Percentiles rank a stretch among this genome's conserved stretches.
Conservation (phyloP, 2,113 vertebrate species). For the Numenius arquata region DNA sequence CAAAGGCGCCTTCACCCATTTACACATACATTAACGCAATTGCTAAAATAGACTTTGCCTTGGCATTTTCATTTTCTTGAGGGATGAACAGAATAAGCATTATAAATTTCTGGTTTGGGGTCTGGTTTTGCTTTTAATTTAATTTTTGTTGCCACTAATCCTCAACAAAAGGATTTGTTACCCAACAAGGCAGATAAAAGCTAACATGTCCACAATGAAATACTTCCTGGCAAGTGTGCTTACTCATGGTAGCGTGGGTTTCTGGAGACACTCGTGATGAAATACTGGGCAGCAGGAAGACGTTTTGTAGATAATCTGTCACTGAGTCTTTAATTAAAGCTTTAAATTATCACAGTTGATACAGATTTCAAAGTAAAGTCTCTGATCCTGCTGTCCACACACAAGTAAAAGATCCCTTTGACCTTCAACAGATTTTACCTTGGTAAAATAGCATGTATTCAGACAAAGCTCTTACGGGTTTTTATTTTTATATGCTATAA, state of each 20-base stretch:
- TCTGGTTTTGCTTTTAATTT: slow-evolving; percentile 36
- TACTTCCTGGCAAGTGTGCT: neutral
- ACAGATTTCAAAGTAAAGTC: slow-evolving; percentile 47
- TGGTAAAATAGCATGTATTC: neutral
- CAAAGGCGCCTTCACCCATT: slow-evolving; percentile 34
- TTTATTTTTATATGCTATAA: slow-evolving; percentile 63
- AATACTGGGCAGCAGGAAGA: slow-evolving; percentile 50
- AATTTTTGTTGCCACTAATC: slow-evolving; percentile 43
- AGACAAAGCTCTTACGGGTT: slow-evolving; percentile 7
- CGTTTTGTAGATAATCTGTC: slow-evolving; percentile 58
- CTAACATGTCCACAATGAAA: slow-evolving; percentile 15
- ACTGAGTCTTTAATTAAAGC: slow-evolving; percentile 60
- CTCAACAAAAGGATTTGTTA: slow-evolving; percentile 40
- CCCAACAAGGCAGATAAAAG: slow-evolving; percentile 21
- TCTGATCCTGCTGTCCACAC: neutral
- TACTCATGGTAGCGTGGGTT: neutral
- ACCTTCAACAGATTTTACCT: neutral
- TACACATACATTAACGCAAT: slow-evolving; percentile 21
- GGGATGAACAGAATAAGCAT: neutral
- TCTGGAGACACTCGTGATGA: slow-evolving; percentile 40
- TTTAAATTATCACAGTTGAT: slow-evolving; percentile 64
- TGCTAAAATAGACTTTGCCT: slow-evolving; percentile 44
- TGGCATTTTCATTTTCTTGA: slow-evolving; percentile 48
- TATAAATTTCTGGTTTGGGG: slow-evolving; percentile 3
- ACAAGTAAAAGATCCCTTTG: neutral